Percentiles rank a stretch among this genome's conserved stretches.
Conservation (phyloP, 2,113 vertebrate genomes). For the Lucifuga dentata region DNA sequence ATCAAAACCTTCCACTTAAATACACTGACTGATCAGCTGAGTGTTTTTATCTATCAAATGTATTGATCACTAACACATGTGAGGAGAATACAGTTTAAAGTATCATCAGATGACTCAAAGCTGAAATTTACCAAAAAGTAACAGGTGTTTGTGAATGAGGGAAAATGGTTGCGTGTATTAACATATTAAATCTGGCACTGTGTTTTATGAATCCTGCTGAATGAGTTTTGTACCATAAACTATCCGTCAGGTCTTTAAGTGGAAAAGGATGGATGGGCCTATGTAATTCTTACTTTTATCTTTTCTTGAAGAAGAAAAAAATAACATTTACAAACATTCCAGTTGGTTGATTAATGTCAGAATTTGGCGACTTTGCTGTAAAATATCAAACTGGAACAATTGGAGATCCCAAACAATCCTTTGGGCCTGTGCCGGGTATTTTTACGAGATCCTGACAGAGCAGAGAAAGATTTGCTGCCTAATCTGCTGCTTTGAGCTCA, state of each 20-base stretch:
- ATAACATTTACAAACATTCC: conserved; percentile 53
- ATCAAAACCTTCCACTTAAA: no score
- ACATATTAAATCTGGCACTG: no score
- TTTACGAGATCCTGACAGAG: conserved; percentile 61
- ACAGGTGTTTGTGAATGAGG: no score
- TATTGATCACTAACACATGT: no score
- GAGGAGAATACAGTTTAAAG: no score
- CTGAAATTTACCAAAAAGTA: no score
- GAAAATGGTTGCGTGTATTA: no score
- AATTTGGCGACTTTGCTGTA: conserved; percentile 17
- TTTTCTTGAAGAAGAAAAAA: conserved; percentile 49
- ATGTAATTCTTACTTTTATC: conserved; percentile 28
- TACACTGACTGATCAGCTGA: no score
- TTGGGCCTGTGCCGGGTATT: no score
- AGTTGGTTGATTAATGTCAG: conserved; percentile 53
- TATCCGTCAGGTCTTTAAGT: conserved; percentile 61
- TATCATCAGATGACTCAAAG: no score
- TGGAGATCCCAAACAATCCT: conserved; percentile 30
- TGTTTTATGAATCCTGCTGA: no score
- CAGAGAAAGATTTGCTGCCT: conserved; percentile 39
- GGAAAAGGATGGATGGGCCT: conserved; percentile 54
- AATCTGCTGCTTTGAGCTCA: conserved; percentile 40
- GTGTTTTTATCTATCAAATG: no score
- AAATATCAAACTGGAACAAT: conserved; percentile 59
- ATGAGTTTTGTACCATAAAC: conserved; percentile 47